Percentiles rank a stretch among this genome's conserved stretches.
These are phyloP conservation scores for Montipora capricornis DNA, from an alignment of 64 coral and sea anemone species.

Conservation along the genomic window DNA sequence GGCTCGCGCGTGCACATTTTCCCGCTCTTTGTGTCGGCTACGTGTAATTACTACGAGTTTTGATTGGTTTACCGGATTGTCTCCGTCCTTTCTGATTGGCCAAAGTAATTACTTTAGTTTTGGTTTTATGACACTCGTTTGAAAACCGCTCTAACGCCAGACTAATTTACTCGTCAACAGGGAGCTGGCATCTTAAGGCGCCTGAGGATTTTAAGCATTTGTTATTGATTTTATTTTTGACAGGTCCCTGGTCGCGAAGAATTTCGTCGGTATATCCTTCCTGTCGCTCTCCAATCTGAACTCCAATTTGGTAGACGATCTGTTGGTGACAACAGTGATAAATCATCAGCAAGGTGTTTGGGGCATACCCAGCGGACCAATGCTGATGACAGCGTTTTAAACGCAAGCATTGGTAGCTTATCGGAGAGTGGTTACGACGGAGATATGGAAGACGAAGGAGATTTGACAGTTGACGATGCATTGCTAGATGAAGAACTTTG, in stretches of 20 bases:
- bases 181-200: too few relatives aligned
- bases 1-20: too few relatives aligned
- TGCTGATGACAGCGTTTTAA: slow-evolving; percentile 68
- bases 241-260: slow-evolving; percentile 69
- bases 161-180: too few relatives aligned
- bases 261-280: slow-evolving; percentile 32
- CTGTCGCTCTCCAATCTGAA: slow-evolving; percentile 7
- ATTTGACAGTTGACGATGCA: slow-evolving; percentile 60
- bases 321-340: background rate
- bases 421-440: slow-evolving; percentile 95
- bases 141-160: too few relatives aligned
- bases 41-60: too few relatives aligned
- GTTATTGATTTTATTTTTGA: background rate
- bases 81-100: background rate
- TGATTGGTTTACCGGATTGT: too few relatives aligned
- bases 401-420: slow-evolving; percentile 74
- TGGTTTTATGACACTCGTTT: too few relatives aligned
- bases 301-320: background rate
- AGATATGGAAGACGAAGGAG: slow-evolving; percentile 91
- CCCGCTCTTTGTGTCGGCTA: too few relatives aligned
- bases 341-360: background rate
- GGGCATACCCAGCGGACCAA: background rate
- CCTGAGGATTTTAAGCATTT: too few relatives aligned
- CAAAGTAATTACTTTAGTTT: too few relatives aligned
- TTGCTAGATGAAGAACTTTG: slow-evolving; percentile 62